Conservation (phyloP, 2,797 vertebrate genomes). For the Anableps anableps region DNA sequence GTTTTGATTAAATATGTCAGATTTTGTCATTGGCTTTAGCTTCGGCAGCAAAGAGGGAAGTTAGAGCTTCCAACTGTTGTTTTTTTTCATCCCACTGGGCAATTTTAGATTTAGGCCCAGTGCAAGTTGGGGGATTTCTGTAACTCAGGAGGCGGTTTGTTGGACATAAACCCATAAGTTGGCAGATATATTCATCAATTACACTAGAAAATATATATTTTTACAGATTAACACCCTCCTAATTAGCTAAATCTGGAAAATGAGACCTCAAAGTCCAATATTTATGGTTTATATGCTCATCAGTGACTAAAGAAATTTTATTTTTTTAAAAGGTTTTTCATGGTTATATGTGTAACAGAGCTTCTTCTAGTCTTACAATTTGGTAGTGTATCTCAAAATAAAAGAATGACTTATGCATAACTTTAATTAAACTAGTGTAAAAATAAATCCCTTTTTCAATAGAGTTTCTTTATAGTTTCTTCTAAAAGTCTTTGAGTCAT, state of each 20-base stretch:
- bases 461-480: background rate
- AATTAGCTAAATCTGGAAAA: background rate
- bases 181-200: background rate
- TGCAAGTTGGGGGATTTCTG: background rate
- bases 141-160: background rate
- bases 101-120: background rate
- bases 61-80: background rate
- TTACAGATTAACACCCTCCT: background rate
- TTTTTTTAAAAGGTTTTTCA: background rate
- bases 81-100: background rate
- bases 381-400: background rate
- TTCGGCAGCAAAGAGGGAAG: background rate
- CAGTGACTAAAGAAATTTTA: background rate
- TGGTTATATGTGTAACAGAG: background rate
- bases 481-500: background rate
- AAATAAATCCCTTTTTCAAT: background rate
- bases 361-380: background rate
- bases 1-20: background rate
- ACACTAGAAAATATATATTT: background rate
- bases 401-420: background rate
- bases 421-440: background rate
- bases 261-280: background rate
- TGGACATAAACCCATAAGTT: background rate
- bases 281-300: background rate
- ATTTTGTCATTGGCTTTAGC: background rate